Conservation (phyloP, 37 sponge, comb jelly and placozoan species). For the Aphrocallistes beatrix region DNA sequence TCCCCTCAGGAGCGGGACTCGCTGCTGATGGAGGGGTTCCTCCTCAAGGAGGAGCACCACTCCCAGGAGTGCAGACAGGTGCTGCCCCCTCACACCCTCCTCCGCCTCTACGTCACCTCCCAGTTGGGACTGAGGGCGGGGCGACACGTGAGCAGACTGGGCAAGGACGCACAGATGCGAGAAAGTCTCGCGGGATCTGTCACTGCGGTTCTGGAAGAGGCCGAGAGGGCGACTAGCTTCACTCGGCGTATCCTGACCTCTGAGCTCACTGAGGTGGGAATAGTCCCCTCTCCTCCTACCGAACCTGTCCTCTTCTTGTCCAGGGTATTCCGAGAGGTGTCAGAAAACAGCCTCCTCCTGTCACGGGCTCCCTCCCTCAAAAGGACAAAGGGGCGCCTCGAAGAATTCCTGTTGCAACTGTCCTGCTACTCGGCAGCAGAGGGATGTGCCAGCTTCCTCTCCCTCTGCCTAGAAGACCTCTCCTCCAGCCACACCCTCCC, state of each 20-base stretch:
- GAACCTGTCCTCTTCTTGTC: not conserved
- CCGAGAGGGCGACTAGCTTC: not conserved
- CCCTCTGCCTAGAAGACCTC: not conserved
- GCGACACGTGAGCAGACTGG: not conserved
- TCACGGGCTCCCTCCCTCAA: not conserved
- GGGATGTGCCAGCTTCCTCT: conserved; percentile 6
- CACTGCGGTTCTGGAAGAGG: not conserved
- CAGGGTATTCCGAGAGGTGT: not conserved
- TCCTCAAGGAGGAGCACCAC: not conserved
- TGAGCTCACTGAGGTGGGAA: not conserved
- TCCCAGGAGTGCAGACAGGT: not conserved
- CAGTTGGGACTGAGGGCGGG: not conserved
- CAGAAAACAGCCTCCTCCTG: not conserved
- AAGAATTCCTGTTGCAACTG: not conserved
- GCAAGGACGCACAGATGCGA: not conserved
- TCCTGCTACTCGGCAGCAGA: not conserved
- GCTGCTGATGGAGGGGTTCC: not conserved
- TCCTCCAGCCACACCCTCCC: not conserved
- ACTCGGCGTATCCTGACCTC: not conserved
- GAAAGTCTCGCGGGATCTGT: not conserved
- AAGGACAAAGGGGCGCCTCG: not conserved
- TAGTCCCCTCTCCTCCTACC: not conserved
- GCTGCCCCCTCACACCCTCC: not conserved
- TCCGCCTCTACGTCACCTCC: not conserved
- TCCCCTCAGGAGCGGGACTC: not conserved